Conservation (phyloP, 2,113 vertebrate genomes). For the Passer montanus region DNA sequence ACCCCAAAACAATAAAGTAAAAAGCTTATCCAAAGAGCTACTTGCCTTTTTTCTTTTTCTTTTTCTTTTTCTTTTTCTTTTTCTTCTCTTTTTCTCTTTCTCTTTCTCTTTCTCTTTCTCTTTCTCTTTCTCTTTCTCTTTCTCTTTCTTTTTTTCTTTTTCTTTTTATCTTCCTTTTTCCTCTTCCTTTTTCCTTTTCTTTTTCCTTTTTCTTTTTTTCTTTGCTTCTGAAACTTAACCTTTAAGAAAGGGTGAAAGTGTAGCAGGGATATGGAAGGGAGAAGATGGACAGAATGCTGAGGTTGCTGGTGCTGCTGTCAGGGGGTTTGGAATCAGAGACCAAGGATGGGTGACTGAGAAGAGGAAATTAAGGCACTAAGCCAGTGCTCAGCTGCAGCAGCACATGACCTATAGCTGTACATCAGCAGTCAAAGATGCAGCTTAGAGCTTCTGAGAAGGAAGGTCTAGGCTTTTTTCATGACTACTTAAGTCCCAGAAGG, state of each 20-base stretch:
- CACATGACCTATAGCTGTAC: not conserved
- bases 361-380: not conserved
- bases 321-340: fast-evolving
- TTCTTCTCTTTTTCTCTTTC: fast-evolving
- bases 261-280: not conserved
- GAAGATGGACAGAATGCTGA: not conserved
- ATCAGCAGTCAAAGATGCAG: fast-evolving
- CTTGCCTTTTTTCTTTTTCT: fast-evolving
- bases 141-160: too few species aligned
- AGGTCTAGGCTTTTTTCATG: not conserved
- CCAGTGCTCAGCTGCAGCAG: not conserved
- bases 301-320: not conserved
- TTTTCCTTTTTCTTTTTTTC: not conserved
- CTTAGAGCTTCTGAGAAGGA: not conserved
- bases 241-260: not conserved
- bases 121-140: fast-evolving
- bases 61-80: fast-evolving
- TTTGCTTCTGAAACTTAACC: not conserved
- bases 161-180: fast-evolving
- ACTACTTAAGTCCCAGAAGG: slow-evolving; percentile 8
- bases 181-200: too few species aligned
- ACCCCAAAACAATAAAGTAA: not conserved
- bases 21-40: not conserved
- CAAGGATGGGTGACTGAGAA: fast-evolving
- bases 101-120: too few species aligned